Conservation (phyloP, 2,113 vertebrate genomes). For the Arizona elegans region DNA sequence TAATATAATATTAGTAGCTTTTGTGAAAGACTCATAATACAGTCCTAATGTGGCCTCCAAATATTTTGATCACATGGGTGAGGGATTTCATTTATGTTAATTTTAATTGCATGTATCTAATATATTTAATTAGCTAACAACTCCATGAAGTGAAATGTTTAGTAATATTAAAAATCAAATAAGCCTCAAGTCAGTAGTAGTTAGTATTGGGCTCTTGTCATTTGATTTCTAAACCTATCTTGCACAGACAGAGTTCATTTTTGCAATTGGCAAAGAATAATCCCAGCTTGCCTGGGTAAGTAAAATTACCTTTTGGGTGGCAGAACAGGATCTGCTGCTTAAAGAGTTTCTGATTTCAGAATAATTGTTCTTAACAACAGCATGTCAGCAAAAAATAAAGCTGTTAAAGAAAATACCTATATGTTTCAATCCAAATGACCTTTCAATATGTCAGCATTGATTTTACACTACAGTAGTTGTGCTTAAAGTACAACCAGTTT, state of each 20-base stretch:
- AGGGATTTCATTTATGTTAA: background rate
- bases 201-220: too few relatives aligned
- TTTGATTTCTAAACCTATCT: background rate
- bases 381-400: background rate
- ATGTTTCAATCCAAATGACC: background rate
- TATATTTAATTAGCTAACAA: slow-evolving; percentile 20
- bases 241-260: background rate
- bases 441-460: background rate
- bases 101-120: background rate
- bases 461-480: background rate
- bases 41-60: background rate
- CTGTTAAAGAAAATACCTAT: background rate
- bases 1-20: background rate
- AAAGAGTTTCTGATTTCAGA: slow-evolving; percentile 11
- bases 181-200: slow-evolving; percentile 40
- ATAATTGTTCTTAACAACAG: background rate
- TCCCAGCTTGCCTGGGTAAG: background rate
- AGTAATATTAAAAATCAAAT: slow-evolving; percentile 46
- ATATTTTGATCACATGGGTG: too few relatives aligned
- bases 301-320: background rate
- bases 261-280: background rate
- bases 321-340: background rate
- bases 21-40: background rate
- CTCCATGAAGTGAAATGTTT: slow-evolving; percentile 50
- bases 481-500: background rate